A percentile compares a stretch with the other conserved stretches of the same genome.
Evolutionary conservation across 2,888 invertebrate species (phyloP).

Genomic region (Oithona nana): DNA sequence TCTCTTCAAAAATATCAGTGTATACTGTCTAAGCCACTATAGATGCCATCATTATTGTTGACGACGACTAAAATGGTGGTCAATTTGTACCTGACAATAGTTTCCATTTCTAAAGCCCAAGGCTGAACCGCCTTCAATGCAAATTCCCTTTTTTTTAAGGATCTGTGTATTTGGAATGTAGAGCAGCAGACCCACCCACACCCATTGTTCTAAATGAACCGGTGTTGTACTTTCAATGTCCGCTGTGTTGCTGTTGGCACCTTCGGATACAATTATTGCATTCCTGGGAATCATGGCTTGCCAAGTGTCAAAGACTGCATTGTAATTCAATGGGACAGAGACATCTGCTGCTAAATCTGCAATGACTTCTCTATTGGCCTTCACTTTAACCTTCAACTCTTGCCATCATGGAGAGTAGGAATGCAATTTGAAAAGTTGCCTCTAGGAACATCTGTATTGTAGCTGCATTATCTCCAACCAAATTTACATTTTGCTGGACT

Average conservation of each 20-base stretch:
- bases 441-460: background rate
- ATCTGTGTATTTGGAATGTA: too few relatives aligned
- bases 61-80: constrained; percentile 75
- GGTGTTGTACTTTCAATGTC: constrained; percentile 82
- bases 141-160: constrained; percentile 71
- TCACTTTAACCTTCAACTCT: constrained; percentile 44
- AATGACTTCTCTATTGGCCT: constrained; percentile 48
- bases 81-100: constrained; percentile 73
- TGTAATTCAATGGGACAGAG: constrained; percentile 67
- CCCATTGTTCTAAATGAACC: constrained; percentile 97
- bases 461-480: constrained; percentile 64
- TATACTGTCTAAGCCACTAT: constrained; percentile 65
- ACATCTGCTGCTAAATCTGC: constrained; percentile 45
- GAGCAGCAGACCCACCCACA: constrained; percentile 73
- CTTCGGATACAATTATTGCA: constrained; percentile 82
- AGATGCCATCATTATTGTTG: constrained; percentile 88
- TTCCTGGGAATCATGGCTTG: constrained; percentile 52
- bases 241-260: constrained; percentile 83
- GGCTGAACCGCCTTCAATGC: constrained; percentile 90
- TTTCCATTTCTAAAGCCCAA: constrained; percentile 97
- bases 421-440: background rate
- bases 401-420: constrained; percentile 51
- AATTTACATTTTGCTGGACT: constrained; percentile 43
- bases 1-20: constrained; percentile 46
- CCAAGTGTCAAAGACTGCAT: constrained; percentile 68